A percentile compares a stretch with the other conserved stretches of the same genome.
Evolutionary conservation across 2,113 vertebrate species (phyloP).

Genomic region (Chitala chitala): DNA sequence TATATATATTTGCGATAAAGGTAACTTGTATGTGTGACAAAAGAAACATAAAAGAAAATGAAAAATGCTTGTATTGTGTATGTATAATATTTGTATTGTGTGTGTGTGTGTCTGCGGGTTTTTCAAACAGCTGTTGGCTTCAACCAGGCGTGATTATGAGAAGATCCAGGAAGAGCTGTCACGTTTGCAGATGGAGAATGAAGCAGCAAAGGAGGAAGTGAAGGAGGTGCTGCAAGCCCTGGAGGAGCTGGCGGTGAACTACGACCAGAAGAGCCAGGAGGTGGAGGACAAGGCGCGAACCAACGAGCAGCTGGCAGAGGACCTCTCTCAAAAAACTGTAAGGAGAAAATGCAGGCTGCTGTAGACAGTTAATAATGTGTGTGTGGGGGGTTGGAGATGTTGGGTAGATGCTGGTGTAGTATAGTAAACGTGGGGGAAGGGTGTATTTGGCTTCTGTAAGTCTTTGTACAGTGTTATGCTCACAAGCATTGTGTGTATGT

Average conservation of each 20-base stretch:
- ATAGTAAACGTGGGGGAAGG: no score
- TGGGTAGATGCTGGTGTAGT: no score
- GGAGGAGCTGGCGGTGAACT: constrained; percentile 90
- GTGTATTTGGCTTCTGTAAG: no score
- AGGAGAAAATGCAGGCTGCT: constrained; percentile 21
- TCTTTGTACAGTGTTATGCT: no score
- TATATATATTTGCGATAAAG: no score
- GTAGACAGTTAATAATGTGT: neutral
- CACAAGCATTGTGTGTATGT: no score
- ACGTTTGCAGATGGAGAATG: constrained; percentile 83
- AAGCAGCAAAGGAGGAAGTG: constrained; percentile 88
- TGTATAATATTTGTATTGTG: no score
- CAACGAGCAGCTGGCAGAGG: constrained; percentile 76
- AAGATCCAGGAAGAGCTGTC: constrained; percentile 89
- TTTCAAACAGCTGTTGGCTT: constrained; percentile 74
- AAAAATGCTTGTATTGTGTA: no score
- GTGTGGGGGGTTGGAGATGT: constrained; percentile 39
- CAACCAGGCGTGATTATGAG: constrained; percentile 81
- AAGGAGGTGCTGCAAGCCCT: constrained; percentile 91
- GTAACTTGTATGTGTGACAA: no score
- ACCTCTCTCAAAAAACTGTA: constrained; percentile 80
- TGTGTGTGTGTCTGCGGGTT: neutral
- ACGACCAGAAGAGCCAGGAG: constrained; percentile 88
- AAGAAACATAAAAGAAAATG: no score
- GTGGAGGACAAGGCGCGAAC: constrained; percentile 72